Evolutionary conservation across 2,797 vertebrate genomes (phyloP).

Genomic region (Mormyrops boulengeri): DNA sequence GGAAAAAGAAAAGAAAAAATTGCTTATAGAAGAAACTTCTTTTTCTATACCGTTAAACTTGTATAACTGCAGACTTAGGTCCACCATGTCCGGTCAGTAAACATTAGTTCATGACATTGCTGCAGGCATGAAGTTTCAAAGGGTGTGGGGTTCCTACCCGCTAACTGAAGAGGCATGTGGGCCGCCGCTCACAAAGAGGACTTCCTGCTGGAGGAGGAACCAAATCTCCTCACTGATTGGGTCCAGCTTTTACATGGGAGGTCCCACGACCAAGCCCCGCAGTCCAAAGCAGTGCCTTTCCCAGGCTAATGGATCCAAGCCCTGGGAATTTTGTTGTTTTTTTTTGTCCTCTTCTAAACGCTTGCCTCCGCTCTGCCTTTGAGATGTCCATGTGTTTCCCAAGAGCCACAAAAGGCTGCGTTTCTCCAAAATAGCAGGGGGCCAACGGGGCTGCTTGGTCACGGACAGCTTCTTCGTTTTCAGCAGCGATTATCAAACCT

Average conservation of each 20-base stretch:
- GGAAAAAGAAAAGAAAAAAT: slow-evolving; percentile 22
- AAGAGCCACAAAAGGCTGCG: slow-evolving; percentile 63
- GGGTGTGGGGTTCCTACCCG: slow-evolving; percentile 17
- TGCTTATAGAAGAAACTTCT: background rate
- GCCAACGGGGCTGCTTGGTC: slow-evolving; percentile 39
- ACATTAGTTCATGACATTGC: background rate
- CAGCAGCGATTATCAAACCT: background rate
- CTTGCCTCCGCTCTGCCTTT: slow-evolving; percentile 65
- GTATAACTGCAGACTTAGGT: background rate
- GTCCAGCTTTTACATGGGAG: slow-evolving; percentile 48
- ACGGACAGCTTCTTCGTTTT: slow-evolving; percentile 32
- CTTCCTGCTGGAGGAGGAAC: slow-evolving; percentile 58
- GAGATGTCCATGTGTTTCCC: slow-evolving; percentile 72
- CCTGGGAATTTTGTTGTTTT: slow-evolving; percentile 39
- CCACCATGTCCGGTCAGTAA: background rate
- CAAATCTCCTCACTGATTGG: slow-evolving; percentile 47
- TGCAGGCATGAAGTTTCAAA: background rate
- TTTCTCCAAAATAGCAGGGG: slow-evolving; percentile 59
- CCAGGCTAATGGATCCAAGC: slow-evolving; percentile 66
- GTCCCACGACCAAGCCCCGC: slow-evolving; percentile 50
- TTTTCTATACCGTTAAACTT: background rate
- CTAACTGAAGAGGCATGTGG: slow-evolving; percentile 50
- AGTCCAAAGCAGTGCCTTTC: slow-evolving; percentile 47
- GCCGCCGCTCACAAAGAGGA: slow-evolving; percentile 52
- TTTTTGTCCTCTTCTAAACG: slow-evolving; percentile 35